Conservation (phyloP, 2,113 vertebrate genomes). For the Rafetus swinhoei region DNA sequence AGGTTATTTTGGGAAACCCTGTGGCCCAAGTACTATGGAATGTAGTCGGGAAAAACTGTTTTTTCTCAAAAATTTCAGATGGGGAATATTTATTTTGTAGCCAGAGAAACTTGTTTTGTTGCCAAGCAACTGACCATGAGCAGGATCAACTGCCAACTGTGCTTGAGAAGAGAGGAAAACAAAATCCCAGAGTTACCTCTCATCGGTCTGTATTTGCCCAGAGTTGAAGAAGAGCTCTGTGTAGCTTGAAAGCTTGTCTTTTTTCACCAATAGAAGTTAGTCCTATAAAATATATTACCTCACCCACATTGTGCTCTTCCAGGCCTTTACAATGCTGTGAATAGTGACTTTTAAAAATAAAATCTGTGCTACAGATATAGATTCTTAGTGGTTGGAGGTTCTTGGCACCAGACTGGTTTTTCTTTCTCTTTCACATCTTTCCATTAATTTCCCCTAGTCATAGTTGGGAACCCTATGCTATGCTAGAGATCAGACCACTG, state of each 20-base stretch:
- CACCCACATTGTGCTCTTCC: background rate
- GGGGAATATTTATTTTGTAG: conserved; percentile 70
- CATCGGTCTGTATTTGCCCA: background rate
- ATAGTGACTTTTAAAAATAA: background rate
- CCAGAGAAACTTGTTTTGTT: conserved; percentile 66
- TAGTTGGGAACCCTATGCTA: background rate
- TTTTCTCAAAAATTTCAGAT: conserved; percentile 69
- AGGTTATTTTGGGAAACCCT: conserved; percentile 62
- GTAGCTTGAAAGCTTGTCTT: background rate
- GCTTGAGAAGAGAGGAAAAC: background rate
- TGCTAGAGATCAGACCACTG: background rate
- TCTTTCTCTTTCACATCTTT: background rate
- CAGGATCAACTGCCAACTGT: conserved; percentile 22
- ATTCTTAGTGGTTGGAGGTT: background rate
- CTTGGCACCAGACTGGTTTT: background rate
- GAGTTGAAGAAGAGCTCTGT: too few species aligned
- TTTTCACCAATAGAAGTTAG: background rate
- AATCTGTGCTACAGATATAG: background rate
- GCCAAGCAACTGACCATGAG: conserved; percentile 62
- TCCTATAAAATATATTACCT: background rate
- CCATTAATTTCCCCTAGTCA: background rate
- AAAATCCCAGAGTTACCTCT: background rate
- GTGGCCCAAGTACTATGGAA: conserved; percentile 49
- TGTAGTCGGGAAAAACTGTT: conserved; percentile 63
- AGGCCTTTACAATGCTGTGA: background rate